Base-by-base conservation (phyloP, 2,797 vertebrate species). In the Danio aesculapii region DNA sequence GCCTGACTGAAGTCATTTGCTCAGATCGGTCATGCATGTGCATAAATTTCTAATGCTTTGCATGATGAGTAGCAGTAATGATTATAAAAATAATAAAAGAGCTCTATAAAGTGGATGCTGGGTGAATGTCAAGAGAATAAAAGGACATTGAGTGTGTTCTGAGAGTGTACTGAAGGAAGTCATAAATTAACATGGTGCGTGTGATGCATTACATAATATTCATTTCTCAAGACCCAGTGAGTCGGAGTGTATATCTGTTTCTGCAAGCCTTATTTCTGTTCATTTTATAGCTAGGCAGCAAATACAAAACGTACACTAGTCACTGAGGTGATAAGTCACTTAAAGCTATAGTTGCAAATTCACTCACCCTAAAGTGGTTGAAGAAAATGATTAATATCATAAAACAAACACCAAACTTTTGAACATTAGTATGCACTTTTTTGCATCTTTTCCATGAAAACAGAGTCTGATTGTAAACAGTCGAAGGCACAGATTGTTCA, bases 131-230 rank as follows among this genome's bases (percentile, higher is more conserved):
- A 30, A 30, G 57, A 46, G 41, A 81, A 81, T 68, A 57, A 61
- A 81, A 44, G 75, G 19, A 71, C 67, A 82, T 55, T 63, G 8
- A 77, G 41, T 47, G 44, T 70, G 30, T 77, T 77, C 21, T 30
- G 59, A 46, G 14, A 58, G 55, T 58, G 57, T 12, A 8, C 61
- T 72, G 43, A 64, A 63, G 74, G 41, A 77, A 72, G 49, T 72
- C 77, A 79, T 62, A 71, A 71, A 71, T 79, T 13, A 72, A 30
- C 68, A 62, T 16, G 2, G 58, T 7, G 67, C 57, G 52, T 70
- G 67, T 71, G 46, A 71, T 70, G 13, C 21, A 43, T 63, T 44
- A 53, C 67, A 71, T 58, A 63, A 63, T 63, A 19, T 71, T 44
- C 6, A 53, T 61, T 21, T 43, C 13, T 21, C 17, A 17, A 39